Conservation (phyloP, 64 coral and sea anemone species). For the Astreopora myriophthalma region DNA sequence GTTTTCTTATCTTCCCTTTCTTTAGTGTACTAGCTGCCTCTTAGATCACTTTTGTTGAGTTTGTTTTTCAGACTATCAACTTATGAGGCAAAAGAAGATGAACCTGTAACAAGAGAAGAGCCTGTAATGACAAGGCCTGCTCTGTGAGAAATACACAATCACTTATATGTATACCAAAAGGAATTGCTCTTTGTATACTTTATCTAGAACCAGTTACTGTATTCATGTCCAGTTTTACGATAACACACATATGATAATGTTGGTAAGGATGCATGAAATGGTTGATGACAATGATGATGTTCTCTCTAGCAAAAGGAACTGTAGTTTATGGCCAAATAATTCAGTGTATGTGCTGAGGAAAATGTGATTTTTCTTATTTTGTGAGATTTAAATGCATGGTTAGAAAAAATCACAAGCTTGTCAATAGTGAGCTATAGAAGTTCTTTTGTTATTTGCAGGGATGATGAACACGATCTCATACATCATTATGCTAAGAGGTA, state of each 20-base stretch:
- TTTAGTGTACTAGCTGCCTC: neutral
- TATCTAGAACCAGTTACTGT: neutral
- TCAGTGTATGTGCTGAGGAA: too few relatives aligned
- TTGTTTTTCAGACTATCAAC: conserved; percentile 35
- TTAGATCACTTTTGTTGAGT: neutral
- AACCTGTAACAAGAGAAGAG: neutral
- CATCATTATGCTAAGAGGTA: conserved; percentile 74
- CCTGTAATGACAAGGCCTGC: conserved; percentile 35
- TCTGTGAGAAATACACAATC: neutral
- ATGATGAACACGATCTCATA: conserved; percentile 75
- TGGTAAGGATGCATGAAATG: too few relatives aligned
- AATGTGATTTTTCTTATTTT: too few relatives aligned
- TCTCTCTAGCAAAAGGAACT: too few relatives aligned
- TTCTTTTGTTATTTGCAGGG: conserved; percentile 7
- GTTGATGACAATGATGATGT: too few relatives aligned
- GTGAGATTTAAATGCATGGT: too few relatives aligned
- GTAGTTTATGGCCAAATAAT: too few relatives aligned
- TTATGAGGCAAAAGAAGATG: conserved; percentile 29
- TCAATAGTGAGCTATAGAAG: too few relatives aligned
- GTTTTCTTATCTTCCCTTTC: too few relatives aligned
- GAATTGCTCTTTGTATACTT: neutral
- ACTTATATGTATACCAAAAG: too few relatives aligned
- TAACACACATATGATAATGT: too few relatives aligned
- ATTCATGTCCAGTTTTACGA: neutral
- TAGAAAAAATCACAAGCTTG: too few relatives aligned